A percentile compares a stretch with the other conserved stretches of the same genome.
Evolutionary conservation across 2,113 vertebrate genomes (phyloP).

Genomic region (Gopherus evgoodei): DNA sequence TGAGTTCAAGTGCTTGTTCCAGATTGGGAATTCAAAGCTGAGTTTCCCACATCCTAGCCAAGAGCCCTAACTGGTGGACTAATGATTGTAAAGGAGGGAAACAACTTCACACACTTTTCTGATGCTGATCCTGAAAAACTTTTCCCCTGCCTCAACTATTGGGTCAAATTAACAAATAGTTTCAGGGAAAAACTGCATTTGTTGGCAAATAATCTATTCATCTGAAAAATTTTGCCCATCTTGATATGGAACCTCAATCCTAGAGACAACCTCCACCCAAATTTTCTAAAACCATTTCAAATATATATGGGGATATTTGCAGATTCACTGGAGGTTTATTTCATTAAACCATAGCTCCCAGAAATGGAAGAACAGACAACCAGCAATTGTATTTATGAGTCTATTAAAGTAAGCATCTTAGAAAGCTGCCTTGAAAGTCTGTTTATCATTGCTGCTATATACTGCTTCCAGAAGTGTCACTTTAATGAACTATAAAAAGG

Average conservation of each 20-base stretch:
- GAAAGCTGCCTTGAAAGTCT: slow-evolving; percentile 56
- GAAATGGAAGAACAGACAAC: slow-evolving; percentile 62
- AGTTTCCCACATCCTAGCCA: not conserved
- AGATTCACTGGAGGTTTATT: not conserved
- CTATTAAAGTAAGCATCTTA: slow-evolving; percentile 52
- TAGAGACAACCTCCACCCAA: accelerated
- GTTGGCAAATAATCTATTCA: not conserved
- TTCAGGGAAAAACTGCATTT: not conserved
- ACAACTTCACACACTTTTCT: not conserved
- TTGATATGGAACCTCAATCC: not conserved
- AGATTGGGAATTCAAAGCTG: not conserved
- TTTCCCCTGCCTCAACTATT: not conserved
- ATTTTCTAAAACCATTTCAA: slow-evolving; percentile 6
- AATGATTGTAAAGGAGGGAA: not conserved
- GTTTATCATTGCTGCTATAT: slow-evolving; percentile 46
- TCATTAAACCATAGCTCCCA: slow-evolving; percentile 16
- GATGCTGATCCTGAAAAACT: not conserved
- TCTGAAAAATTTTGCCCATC: not conserved
- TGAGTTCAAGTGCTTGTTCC: not conserved
- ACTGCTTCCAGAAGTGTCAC: slow-evolving; percentile 52
- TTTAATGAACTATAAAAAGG: slow-evolving; percentile 64
- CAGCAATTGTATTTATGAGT: slow-evolving; percentile 56
- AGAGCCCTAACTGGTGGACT: not conserved
- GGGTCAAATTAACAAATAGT: not conserved
- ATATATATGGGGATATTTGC: slow-evolving; percentile 13